Conservation (phyloP, 2,888 invertebrate genomes). For the Morinoia aosen region DNA sequence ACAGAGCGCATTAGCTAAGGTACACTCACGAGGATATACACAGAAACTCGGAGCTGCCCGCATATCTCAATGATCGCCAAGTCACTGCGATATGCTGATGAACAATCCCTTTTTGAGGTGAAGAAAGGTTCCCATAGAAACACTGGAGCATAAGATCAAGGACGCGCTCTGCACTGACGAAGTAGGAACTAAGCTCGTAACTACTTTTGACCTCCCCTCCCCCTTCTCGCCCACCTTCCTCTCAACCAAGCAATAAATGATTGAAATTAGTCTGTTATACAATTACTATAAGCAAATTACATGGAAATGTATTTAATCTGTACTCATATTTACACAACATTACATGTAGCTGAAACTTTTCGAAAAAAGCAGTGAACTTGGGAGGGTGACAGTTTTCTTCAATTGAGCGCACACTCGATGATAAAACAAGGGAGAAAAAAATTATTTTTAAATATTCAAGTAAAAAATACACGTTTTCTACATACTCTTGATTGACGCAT, state of each 20-base stretch:
- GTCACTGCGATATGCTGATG: no score
- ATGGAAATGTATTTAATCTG: background rate
- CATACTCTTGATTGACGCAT: background rate
- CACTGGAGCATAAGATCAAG: background rate
- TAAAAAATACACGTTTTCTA: background rate
- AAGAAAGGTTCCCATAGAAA: background rate
- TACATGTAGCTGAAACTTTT: background rate
- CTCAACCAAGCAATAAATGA: background rate
- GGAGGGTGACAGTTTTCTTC: background rate
- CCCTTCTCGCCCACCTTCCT: background rate
- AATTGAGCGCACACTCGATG: background rate
- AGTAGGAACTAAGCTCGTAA: background rate
- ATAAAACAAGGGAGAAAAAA: background rate
- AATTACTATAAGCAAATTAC: no score
- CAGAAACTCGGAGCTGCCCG: no score
- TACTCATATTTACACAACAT: background rate
- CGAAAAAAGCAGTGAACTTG: background rate
- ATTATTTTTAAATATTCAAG: background rate
- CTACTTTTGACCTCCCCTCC: background rate
- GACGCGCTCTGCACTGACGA: background rate
- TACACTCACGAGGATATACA: no score
- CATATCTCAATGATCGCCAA: no score
- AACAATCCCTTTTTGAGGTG: background rate
- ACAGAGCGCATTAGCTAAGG: no score
- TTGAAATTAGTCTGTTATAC: no score